These are phyloP conservation scores for Papilio aristodemus DNA, from an alignment of 1,140 invertebrate genomes.

Conservation along the genomic window DNA sequence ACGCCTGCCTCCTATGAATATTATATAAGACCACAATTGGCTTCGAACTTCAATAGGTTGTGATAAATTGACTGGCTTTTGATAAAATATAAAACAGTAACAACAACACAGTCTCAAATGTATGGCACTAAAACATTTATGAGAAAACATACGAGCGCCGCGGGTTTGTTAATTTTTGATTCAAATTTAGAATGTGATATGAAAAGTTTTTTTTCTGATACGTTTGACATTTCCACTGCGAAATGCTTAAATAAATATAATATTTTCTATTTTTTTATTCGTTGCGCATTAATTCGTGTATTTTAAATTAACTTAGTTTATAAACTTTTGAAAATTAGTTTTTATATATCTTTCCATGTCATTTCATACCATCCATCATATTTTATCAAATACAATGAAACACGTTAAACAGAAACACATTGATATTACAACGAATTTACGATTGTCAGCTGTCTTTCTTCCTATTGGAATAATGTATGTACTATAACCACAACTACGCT, in stretches of 20 bases:
- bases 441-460: no score
- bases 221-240: background rate
- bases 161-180: background rate
- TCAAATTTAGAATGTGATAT: conserved; percentile 14
- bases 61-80: conserved; percentile 28
- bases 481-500: no score
- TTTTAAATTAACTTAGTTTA: no score
- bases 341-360: no score
- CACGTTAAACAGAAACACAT: no score
- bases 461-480: no score
- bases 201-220: background rate
- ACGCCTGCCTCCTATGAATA: conserved; percentile 17
- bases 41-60: conserved; percentile 13
- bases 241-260: background rate
- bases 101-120: background rate
- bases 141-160: background rate
- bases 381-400: no score
- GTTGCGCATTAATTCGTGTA: no score
- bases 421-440: no score
- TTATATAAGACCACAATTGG: conserved; percentile 18
- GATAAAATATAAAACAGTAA: conserved; percentile 21
- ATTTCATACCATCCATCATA: no score
- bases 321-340: no score
- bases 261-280: no score
- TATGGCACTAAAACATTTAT: background rate